Evolutionary conservation across 2,113 vertebrate species (phyloP).

Genomic region (Pelvicachromis taeniatus): DNA sequence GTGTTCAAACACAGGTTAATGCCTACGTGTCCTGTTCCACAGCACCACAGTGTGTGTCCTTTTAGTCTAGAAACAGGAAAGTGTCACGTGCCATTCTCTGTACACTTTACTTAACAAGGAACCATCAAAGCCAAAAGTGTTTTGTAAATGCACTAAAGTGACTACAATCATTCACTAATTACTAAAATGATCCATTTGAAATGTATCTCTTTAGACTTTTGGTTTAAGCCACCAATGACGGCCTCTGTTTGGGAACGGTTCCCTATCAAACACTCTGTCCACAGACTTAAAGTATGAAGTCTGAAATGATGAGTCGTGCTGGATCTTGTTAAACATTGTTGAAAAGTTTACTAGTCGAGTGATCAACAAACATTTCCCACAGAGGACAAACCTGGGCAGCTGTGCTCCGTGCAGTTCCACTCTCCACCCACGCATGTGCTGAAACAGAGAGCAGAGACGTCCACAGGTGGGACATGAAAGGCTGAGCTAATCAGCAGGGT

Average conservation of each 20-base stretch:
- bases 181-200: not conserved
- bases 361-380: not conserved
- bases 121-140: not conserved
- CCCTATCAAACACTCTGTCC: not conserved
- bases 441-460: constrained; percentile 60
- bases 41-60: not conserved
- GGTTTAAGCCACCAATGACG: not conserved
- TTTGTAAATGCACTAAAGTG: not conserved
- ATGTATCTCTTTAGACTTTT: not conserved
- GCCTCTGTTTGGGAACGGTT: not conserved
- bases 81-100: not conserved
- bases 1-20: not conserved
- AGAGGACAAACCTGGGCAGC: constrained; percentile 82
- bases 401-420: constrained; percentile 88
- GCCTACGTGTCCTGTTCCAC: not conserved
- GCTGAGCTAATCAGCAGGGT: constrained; percentile 38
- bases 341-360: not conserved
- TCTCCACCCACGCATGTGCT: constrained; percentile 86
- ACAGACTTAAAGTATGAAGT: not conserved
- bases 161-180: not conserved
- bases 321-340: not conserved
- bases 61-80: not conserved
- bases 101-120: not conserved
- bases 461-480: constrained; percentile 40
- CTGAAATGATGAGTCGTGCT: not conserved